phyloP scores from a whole-genome alignment of 2,797 vertebrate genomes.

The Acanthopagrus latus region DNA sequence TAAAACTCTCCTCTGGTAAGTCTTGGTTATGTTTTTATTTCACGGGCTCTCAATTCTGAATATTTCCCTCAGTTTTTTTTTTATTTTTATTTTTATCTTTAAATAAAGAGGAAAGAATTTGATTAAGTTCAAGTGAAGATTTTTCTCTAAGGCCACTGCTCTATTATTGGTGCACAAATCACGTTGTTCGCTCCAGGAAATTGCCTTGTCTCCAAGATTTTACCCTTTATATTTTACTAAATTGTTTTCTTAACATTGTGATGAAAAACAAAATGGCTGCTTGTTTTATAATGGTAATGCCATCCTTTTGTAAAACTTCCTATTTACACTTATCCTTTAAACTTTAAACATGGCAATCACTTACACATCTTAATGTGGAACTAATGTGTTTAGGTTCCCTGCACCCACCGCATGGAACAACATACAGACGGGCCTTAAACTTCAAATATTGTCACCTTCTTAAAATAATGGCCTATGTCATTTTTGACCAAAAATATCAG shows the following conservation, averaged over 20 bases:
- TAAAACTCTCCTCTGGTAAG: not conserved
- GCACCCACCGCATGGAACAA: no score
- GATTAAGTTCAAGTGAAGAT: not conserved
- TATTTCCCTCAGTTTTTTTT: not conserved
- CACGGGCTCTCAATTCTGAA: not conserved
- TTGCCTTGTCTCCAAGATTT: not conserved
- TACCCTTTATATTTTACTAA: not conserved
- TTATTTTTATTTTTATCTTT: no score
- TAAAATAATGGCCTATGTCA: no score
- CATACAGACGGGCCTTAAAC: no score
- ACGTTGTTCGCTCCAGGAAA: not conserved
- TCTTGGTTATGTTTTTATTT: not conserved
- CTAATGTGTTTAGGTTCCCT: no score
- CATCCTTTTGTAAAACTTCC: no score
- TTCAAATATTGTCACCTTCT: no score
- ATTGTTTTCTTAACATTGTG: not conserved
- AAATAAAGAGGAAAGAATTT: not conserved
- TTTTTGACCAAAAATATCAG: no score
- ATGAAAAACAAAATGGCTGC: conserved; percentile 2
- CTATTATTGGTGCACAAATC: not conserved
- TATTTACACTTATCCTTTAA: no score
- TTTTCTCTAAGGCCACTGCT: conserved; percentile 5
- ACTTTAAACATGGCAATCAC: no score
- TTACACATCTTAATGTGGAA: no score
- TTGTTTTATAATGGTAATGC: no score